Conservation (phyloP, 2,113 vertebrate species). For the Hylia prasina region DNA sequence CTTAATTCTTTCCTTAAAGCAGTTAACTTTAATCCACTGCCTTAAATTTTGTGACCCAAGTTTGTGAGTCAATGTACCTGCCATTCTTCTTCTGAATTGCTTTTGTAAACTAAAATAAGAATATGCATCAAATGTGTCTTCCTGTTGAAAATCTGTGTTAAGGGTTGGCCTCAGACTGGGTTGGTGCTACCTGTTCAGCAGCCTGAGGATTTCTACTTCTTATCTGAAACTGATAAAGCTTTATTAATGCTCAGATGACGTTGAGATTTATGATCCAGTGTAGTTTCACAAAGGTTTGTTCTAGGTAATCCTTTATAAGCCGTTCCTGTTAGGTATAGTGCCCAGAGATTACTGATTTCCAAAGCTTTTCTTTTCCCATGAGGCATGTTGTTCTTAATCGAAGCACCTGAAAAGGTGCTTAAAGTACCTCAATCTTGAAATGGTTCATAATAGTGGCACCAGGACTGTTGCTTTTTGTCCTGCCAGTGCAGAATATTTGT, state of each 20-base stretch:
- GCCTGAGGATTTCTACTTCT: slow-evolving; percentile 3
- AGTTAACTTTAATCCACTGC: background rate
- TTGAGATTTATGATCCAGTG: slow-evolving; percentile 10
- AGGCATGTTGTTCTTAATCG: slow-evolving; percentile 34
- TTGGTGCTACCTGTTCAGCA: background rate
- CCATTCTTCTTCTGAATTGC: background rate
- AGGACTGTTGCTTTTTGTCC: slow-evolving; percentile 5
- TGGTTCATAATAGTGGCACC: background rate
- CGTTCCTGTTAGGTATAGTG: slow-evolving; percentile 55
- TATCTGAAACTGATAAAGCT: slow-evolving; percentile 54
- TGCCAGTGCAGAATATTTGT: background rate
- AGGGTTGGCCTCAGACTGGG: background rate
- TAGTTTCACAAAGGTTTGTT: slow-evolving; percentile 49
- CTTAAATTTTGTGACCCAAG: background rate
- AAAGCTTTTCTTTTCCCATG: slow-evolving; percentile 29
- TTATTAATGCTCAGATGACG: slow-evolving; percentile 25
- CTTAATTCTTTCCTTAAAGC: background rate
- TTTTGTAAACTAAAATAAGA: background rate
- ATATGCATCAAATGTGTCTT: background rate
- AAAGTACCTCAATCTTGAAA: slow-evolving; percentile 1
- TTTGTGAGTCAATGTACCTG: background rate
- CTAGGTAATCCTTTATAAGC: slow-evolving; percentile 58
- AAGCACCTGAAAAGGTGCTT: slow-evolving; percentile 5
- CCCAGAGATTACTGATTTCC: slow-evolving; percentile 55
- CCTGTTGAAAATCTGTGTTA: background rate